Conservation (phyloP, 2,888 invertebrate genomes). For the Spisula solida region DNA sequence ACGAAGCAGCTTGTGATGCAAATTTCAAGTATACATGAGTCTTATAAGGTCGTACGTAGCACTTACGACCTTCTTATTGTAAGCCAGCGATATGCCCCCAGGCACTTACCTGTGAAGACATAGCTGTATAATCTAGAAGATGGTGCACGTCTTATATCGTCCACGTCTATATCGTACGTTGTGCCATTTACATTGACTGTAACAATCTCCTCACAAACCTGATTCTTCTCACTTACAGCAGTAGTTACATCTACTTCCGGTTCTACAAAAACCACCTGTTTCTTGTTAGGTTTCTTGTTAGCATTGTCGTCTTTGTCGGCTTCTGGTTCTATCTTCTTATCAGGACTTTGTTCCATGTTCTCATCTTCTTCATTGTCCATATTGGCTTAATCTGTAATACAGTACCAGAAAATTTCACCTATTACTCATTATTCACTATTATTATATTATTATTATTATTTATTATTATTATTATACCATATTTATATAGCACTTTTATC, state of each 20-base stretch:
- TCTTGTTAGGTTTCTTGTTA: no score
- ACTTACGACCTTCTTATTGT: no score
- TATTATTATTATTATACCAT: no score
- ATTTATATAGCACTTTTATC: no score
- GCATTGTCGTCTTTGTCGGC: not conserved
- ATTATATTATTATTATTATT: no score
- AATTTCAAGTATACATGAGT: no score
- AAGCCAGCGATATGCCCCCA: no score
- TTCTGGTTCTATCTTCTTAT: not conserved
- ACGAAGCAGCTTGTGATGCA: no score
- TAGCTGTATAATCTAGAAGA: slow-evolving; percentile 54
- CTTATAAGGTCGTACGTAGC: no score
- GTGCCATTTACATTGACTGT: slow-evolving; percentile 56
- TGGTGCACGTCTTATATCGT: slow-evolving; percentile 60
- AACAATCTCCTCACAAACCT: slow-evolving; percentile 37
- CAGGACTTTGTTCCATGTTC: not conserved
- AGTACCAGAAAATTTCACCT: no score
- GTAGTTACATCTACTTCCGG: not conserved
- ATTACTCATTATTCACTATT: no score
- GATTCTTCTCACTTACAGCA: slow-evolving; percentile 25
- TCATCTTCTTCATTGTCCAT: not conserved
- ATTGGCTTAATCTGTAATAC: not conserved
- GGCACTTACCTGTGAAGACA: slow-evolving; percentile 55
- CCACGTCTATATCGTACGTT: slow-evolving; percentile 60
- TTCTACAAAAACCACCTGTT: not conserved